These are phyloP conservation scores for Numenius phaeopus DNA, from an alignment of 2,797 vertebrate genomes.

Conservation along the genomic window DNA sequence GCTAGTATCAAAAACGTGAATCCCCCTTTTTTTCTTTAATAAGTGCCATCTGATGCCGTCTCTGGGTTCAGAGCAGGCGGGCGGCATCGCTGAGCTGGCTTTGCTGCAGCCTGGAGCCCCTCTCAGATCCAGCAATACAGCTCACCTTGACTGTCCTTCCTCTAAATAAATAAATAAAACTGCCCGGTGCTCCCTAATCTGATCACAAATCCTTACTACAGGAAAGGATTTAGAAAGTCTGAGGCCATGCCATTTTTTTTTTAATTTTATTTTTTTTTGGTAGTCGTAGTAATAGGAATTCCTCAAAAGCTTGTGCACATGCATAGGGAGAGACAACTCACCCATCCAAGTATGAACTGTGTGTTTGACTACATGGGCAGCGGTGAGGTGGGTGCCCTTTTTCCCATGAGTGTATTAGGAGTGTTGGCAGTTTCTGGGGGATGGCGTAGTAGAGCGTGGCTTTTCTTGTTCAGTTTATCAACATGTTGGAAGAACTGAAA, in stretches of 20 bases:
- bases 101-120: background rate
- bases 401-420: rapidly evolving
- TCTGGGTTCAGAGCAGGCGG: background rate
- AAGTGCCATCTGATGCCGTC: background rate
- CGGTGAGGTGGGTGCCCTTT: rapidly evolving
- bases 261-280: background rate
- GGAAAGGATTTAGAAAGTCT: conserved; percentile 41
- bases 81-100: background rate
- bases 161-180: conserved; percentile 55
- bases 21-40: background rate
- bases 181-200: conserved; percentile 35
- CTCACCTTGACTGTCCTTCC: conserved; percentile 65
- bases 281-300: background rate
- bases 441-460: background rate
- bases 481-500: background rate
- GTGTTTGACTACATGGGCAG: background rate
- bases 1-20: background rate
- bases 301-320: conserved; percentile 7
- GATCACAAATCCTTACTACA: conserved; percentile 46
- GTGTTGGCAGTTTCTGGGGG: background rate
- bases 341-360: background rate
- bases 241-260: background rate
- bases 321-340: background rate
- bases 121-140: background rate
- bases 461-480: background rate